Conservation (phyloP, 2,888 invertebrate genomes). For the Diarsia rubi region DNA sequence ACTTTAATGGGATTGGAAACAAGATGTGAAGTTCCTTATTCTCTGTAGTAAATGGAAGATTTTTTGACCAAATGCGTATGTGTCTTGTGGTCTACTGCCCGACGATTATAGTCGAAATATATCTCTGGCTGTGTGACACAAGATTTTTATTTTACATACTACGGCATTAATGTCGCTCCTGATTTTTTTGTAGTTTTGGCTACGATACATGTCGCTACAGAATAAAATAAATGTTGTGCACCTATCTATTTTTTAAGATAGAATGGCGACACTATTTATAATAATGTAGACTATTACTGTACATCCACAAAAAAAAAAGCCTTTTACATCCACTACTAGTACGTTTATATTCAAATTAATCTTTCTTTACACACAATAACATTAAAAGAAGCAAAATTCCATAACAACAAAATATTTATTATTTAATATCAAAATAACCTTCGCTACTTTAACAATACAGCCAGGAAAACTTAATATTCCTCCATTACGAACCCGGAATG, state of each 20-base stretch:
- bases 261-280: neutral
- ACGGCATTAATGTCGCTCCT: too few relatives aligned
- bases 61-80: neutral
- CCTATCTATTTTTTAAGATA: too few relatives aligned
- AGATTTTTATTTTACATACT: too few relatives aligned
- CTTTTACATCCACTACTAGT: too few relatives aligned
- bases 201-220: too few relatives aligned
- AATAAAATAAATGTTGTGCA: too few relatives aligned
- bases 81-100: too few relatives aligned
- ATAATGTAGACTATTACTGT: neutral
- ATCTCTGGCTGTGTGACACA: too few relatives aligned
- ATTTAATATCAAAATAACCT: conserved; percentile 13
- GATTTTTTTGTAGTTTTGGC: too few relatives aligned
- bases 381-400: neutral
- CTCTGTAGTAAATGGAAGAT: neutral
- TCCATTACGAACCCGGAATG: conserved; percentile 40
- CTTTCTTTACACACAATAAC: neutral
- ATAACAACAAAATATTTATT: neutral
- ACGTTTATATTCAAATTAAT: neutral
- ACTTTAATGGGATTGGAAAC: neutral
- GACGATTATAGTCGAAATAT: too few relatives aligned
- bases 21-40: neutral
- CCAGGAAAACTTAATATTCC: conserved; percentile 32
- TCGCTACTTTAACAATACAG: conserved; percentile 29
- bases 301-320: too few relatives aligned